Percentiles rank a stretch among this genome's conserved stretches.
These are phyloP conservation scores for Amblyjoppa proteus DNA, from an alignment of 2,888 invertebrate genomes.

Conservation along the genomic window DNA sequence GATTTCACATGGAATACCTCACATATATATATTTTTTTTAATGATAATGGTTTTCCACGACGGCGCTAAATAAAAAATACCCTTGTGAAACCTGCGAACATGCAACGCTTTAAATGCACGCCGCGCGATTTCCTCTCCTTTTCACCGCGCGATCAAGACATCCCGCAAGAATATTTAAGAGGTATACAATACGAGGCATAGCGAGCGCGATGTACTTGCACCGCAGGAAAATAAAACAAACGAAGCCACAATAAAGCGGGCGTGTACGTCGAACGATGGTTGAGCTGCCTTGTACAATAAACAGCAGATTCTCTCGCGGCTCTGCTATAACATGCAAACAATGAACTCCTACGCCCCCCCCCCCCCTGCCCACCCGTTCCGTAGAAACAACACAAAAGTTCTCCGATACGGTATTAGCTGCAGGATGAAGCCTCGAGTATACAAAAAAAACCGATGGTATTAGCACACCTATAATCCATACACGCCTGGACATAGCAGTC, in stretches of 20 bases:
- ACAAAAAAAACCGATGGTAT: neutral
- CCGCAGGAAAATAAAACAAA: neutral
- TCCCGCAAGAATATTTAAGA: conserved; percentile 1
- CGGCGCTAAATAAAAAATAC: neutral
- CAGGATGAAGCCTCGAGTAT: neutral
- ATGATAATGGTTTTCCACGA: too few relatives aligned
- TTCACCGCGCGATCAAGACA: neutral
- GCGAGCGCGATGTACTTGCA: neutral
- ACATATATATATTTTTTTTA: too few relatives aligned
- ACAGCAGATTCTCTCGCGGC: neutral
- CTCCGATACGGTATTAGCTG: conserved; percentile 17
- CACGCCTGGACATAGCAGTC: neutral
- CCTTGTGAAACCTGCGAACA: neutral
- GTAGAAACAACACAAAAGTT: conserved; percentile 6
- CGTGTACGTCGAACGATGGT: neutral
- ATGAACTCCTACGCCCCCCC: neutral
- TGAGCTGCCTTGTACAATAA: neutral
- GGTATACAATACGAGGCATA: neutral
- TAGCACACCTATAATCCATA: conserved; percentile 3
- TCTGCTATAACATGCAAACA: neutral
- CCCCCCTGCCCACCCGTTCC: neutral
- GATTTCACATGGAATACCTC: too few relatives aligned
- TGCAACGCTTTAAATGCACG: neutral
- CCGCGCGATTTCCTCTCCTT: neutral
- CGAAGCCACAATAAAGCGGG: conserved; percentile 9